Base-by-base conservation (phyloP, 2,888 invertebrate genomes). In the Cabera pusaria region DNA sequence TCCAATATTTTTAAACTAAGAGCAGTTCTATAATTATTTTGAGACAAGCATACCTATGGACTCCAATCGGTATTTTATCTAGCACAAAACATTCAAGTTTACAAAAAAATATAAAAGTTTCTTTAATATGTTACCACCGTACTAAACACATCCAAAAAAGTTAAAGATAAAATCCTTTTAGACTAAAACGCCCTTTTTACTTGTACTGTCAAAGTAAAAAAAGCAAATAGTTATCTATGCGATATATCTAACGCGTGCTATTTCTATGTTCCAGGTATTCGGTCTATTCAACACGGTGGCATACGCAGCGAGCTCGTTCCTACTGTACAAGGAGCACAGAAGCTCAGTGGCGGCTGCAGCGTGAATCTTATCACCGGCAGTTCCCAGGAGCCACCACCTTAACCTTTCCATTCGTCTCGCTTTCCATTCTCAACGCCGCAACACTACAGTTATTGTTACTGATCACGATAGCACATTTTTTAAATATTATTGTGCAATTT, bases 281-380 rank as follows among this genome's bases (percentile, higher is more conserved):
- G 96, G 95, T 39, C 73, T 97, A 20, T 92, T 97, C 80, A 96
- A 96, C 79, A 93, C 94, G 24, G 59, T 93, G 33, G 95, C 93
- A 10, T 97, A 97, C 64, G 95, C 90, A 17, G 93, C 91, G 44
- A 95, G 94, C 52, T 83, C 95, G 11, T 95, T 93, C 79, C 91
- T 96, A 64, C 86, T 96, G 52, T 94, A 91, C 81, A 72, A 93
- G 61, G 95, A 96, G 64, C 93, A 93, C 86, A 94, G 92, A 71
- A 91, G 85, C 51, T 49, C 75, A 12, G 40, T 56, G 16, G 53
- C 56, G 16, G 52, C 55, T 14, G 55, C 58, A 8, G 66, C 69
- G 67, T 69, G 67, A 66, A 48, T 16, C 34, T 16, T 23, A 12
- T 38, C 33, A 49, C 41, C 28, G 31, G 36, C 44, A 44, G 49